Evolutionary conservation across 2,113 vertebrate genomes (phyloP), one percentile per base, ranked within the genome.

Genomic region (Benitochromis conjunctus): DNA sequence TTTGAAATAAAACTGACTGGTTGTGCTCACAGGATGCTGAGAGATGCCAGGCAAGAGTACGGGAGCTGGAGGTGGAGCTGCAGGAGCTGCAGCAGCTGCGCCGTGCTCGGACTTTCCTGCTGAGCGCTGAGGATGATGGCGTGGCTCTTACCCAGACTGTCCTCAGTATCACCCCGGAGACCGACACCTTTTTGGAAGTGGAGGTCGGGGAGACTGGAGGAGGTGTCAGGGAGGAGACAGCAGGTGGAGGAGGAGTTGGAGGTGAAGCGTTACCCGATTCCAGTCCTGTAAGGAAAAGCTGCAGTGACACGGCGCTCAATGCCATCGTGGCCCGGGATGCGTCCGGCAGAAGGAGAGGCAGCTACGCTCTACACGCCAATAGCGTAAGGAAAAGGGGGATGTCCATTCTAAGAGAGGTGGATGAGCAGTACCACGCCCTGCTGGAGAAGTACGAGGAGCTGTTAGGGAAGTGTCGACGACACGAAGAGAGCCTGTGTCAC

Each of bases 341-440:
- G 0, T 97, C 97, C 0, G 97, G 97, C 46, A 94, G 98, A 31
- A 96, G 98, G 6, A 96, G 97, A 81, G 98, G 97, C 74, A 98
- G 97, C 81, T 98, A 98, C 79, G 97, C 97, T 0, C 96, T 99
- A 12, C 98, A 99, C 0, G 98, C 98, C 85, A 98, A 98, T 92
- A 98, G 97, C 2, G 97, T 99, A 85, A 97, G 98, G 85, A 97
- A 97, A 87, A 94, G 98, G 0, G 99, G 99, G 82, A 99, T 99
- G 98, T 99, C 98, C 92, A 99, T 99, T 95, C 96, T 99, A 90
- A 92, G 99, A 4, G 99, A 99, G 84, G 99, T 99, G 94, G 99
- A 99, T 1, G 99, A 99, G 96, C 99, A 99, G 95, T 99, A 99
- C 88, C 99, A 99, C 4, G 98, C 98, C 6, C 90, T 99, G 86